Percentiles rank a stretch among this genome's conserved stretches.
phyloP scores from a whole-genome alignment of 1,140 invertebrate species.

The Saccostrea cuccullata region DNA sequence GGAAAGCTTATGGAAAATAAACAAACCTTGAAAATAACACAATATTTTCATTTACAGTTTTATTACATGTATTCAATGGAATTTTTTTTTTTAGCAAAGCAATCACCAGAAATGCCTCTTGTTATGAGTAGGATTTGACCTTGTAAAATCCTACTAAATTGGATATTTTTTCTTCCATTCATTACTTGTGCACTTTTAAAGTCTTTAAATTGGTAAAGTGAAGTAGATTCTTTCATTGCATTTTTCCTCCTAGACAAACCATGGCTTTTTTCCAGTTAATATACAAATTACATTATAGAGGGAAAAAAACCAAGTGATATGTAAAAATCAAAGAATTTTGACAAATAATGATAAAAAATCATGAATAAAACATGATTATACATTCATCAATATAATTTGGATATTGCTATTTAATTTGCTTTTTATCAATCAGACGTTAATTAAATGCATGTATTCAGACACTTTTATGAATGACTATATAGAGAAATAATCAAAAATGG shows the following conservation, averaged over 20 bases:
- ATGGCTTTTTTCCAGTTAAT: not conserved
- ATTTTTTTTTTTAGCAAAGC: too few species aligned
- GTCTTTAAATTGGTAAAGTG: too few species aligned
- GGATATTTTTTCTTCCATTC: not conserved
- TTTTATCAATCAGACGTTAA: constrained; percentile 21
- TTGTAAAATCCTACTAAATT: not conserved
- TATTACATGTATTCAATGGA: too few species aligned
- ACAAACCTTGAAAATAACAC: too few species aligned
- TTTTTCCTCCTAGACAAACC: too few species aligned
- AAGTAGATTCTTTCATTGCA: too few species aligned
- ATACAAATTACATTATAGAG: not conserved
- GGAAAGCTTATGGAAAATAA: too few species aligned
- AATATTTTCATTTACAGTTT: too few species aligned
- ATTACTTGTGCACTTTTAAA: not conserved
- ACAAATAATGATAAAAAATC: not conserved
- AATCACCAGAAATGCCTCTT: not conserved
- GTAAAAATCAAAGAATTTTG: not conserved
- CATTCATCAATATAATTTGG: not conserved
- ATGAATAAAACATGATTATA: constrained; percentile 18
- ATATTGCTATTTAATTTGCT: not conserved
- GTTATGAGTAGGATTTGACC: not conserved
- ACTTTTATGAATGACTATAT: constrained; percentile 21
- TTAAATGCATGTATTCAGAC: constrained; percentile 31
- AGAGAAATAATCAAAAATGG: not conserved
- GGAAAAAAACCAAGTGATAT: not conserved